A percentile compares a stretch with the other conserved stretches of the same genome.
phyloP scores from a whole-genome alignment of 2,113 vertebrate species.

The Isichthys henryi region DNA sequence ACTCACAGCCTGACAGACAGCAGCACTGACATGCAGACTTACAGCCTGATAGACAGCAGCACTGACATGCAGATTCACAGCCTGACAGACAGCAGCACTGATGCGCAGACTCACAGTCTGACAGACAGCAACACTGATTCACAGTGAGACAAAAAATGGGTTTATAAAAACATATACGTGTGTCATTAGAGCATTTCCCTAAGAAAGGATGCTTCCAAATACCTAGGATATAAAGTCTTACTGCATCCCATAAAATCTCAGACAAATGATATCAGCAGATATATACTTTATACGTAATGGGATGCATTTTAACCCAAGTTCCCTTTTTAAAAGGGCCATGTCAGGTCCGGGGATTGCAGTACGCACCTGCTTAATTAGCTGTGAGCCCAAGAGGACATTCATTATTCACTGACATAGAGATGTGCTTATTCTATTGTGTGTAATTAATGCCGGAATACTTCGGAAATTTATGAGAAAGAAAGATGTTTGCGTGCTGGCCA shows the following conservation, averaged over 20 bases:
- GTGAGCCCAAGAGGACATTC: neutral
- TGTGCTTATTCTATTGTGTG: slow-evolving; percentile 16
- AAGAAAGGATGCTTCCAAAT: neutral
- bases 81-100: neutral
- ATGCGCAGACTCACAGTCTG: neutral
- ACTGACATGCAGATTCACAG: neutral
- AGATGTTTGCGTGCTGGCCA: slow-evolving; percentile 2
- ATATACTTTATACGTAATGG: neutral
- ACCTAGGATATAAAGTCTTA: neutral
- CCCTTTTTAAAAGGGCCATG: neutral
- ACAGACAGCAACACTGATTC: neutral
- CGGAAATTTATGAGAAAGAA: slow-evolving; percentile 18
- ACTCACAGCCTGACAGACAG: neutral
- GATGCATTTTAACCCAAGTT: neutral
- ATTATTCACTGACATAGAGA: slow-evolving; percentile 5
- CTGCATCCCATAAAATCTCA: neutral
- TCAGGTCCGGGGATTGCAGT: neutral
- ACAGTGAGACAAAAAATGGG: neutral
- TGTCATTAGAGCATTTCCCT: neutral
- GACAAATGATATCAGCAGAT: neutral
- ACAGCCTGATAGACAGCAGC: neutral
- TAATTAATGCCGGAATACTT: slow-evolving; percentile 14
- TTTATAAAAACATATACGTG: neutral
- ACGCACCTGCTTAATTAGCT: slow-evolving; percentile 15
- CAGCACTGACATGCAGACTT: neutral